A percentile compares a stretch with the other conserved stretches of the same genome.
These are phyloP conservation scores for Ennomos fuscantarius DNA, from an alignment of 2,888 invertebrate genomes.

Conservation along the genomic window DNA sequence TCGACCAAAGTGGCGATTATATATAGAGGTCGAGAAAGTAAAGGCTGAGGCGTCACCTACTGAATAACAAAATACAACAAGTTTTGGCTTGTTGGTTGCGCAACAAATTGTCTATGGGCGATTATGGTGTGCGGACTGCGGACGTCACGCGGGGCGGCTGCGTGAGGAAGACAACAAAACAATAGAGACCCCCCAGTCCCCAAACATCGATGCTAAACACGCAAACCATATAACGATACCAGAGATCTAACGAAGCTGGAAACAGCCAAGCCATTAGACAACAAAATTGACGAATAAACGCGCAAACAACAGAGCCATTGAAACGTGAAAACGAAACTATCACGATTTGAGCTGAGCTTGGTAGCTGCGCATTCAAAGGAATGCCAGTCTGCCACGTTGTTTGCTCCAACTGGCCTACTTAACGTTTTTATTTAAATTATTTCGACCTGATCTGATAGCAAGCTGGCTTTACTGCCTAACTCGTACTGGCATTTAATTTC, in stretches of 20 bases:
- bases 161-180: slow-evolving; percentile 58
- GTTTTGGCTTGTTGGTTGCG: slow-evolving; percentile 65
- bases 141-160: slow-evolving; percentile 65
- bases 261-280: slow-evolving; percentile 57
- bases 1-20: slow-evolving; percentile 49
- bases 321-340: slow-evolving; percentile 80
- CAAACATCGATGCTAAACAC: slow-evolving; percentile 37
- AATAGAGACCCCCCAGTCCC: slow-evolving; percentile 49
- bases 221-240: slow-evolving; percentile 56
- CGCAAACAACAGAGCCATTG: slow-evolving; percentile 67
- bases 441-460: slow-evolving; percentile 62
- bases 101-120: slow-evolving; percentile 66
- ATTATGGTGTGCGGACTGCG: slow-evolving; percentile 64
- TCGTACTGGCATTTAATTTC: slow-evolving; percentile 74
- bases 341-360: slow-evolving; percentile 72
- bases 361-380: slow-evolving; percentile 74
- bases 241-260: slow-evolving; percentile 59
- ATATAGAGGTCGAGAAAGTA: slow-evolving; percentile 76
- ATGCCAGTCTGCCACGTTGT: slow-evolving; percentile 66
- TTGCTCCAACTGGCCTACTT: slow-evolving; percentile 72
- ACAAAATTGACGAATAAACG: slow-evolving; percentile 67
- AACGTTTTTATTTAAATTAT: slow-evolving; percentile 71
- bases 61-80: slow-evolving; percentile 70
- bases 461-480: slow-evolving; percentile 75
- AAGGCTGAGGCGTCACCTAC: slow-evolving; percentile 60